Evolutionary conservation across 2,888 invertebrate species (phyloP).

Genomic region (Mactromeris polynyma): DNA sequence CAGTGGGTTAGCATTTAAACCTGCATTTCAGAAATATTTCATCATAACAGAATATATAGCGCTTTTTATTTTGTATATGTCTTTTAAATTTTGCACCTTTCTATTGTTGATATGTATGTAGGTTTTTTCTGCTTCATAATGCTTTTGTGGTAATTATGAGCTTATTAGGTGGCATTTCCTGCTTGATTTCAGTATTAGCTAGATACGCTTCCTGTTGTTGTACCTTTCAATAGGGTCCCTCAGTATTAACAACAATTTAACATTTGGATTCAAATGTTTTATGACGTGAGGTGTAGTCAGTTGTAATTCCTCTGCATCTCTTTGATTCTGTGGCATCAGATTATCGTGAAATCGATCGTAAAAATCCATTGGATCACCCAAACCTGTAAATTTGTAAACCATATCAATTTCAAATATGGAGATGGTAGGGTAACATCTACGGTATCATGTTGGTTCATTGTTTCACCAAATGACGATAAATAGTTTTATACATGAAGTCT

Average conservation of each 20-base stretch:
- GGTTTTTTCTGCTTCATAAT: no score
- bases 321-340: neutral
- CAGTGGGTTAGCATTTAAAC: no score
- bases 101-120: no score
- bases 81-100: no score
- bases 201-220: no score
- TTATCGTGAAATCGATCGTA: constrained; percentile 23
- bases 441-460: neutral
- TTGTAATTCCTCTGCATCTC: constrained; percentile 8
- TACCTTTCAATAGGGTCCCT: neutral
- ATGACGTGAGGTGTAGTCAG: constrained; percentile 10
- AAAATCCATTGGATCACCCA: constrained; percentile 30
- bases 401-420: neutral
- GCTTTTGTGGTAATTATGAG: no score
- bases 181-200: no score
- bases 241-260: constrained; percentile 3
- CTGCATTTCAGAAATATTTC: no score
- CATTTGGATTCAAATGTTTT: constrained; percentile 14
- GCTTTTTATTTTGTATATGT: no score
- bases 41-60: no score
- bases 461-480: neutral
- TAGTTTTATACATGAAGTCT: neutral
- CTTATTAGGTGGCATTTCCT: no score
- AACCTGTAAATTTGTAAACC: neutral
- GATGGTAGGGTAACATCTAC: neutral